Evolutionary conservation across 2,113 vertebrate species (phyloP), one percentile per base, ranked within the genome.

Genomic region (Lepidothrix coronata): DNA sequence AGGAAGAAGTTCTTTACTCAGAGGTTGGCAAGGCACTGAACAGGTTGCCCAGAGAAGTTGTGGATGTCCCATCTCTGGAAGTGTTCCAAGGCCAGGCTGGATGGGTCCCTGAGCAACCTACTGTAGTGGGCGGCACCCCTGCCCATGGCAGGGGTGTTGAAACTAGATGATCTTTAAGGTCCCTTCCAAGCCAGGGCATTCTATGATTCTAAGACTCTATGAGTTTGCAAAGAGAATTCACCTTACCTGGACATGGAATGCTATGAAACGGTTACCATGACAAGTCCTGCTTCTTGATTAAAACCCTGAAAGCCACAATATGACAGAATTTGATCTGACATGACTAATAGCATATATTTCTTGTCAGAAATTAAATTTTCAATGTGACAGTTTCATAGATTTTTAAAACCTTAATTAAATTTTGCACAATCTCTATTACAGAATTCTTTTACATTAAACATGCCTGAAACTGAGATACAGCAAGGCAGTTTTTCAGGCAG

Each of bases 401-500:
- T 81, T 74, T 54, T 30, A 44, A 94, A 84, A 88, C 12, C 28
- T 85, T 83, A n/a, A 76, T 88, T 80, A 72, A 68, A 88, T 90
- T 80, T 46, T 89, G 19, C 43, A 80, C 35, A 84, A 41, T 48
- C 14, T 52, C 35, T 89, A 12, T 41, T 68, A 70, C 33, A 72
- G 35, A 80, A 75, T n/a, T 30, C 8, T 81, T 88, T 81, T 43
- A 67, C 28, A 43, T 37, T 71, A 63, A 66, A 59, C 1, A 1
- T 71, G 44, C n/a, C 48, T 84, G 43, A 84, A 88, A 71, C 9
- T 35, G 72, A 89, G 24, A 88, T 18, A 19, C 9, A 76, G 46
- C 41, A 83, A 48, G 20, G 62, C 59, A 43, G 7, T 52, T 77
- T 79, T 76, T 73, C 51, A 91, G 48, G 46, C 12, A 80, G 62